Base-by-base conservation (phyloP, 1,140 invertebrate genomes). In the Hyphantria cunea region DNA sequence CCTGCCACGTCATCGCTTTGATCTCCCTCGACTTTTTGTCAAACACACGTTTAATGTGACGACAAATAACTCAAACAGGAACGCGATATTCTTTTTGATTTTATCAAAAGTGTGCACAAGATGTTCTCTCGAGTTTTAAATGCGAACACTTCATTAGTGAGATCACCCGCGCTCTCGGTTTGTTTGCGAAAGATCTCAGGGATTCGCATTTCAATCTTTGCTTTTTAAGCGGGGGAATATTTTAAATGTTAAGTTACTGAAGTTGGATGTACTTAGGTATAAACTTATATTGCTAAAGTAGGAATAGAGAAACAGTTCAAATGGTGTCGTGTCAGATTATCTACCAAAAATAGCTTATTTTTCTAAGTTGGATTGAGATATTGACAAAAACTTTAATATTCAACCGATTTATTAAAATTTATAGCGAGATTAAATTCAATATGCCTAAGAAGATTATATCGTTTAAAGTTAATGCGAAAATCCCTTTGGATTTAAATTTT, bases 61-160 rank as follows among this genome's bases (percentile, higher is more conserved):
- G 87, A 90, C 87, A 89, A 85, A 88, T 88, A 89, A 84, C 84
- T 88, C 80, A 84, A 86, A 76, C 78, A 80, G 76, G 72, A 77
- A 78, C 68, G 77, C 73, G 64, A 66, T 49, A 72, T 53, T 74
- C 76, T 77, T 86, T 83, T 87, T 85, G 70, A 80, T 83, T 86
- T 85, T 84, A 79, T 83, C 79, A 75, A 64, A 64, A 68, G 66
- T 68, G 70, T 74, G 68, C 71, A 74, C 60, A 61, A 67, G 69
- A 70, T 76, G 76, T 76, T 82, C 75, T 74, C 75, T 74, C 72
- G 74, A 64, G 59, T 80, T 82, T 80, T 71, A 76, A 80, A 82
- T 78, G 71, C 63, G 72, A 64, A 78, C 71, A 79, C 73, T 81
- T 86, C 80, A 89, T 83, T 83, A 86, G 77, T 81, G 78, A 83